phyloP scores from a whole-genome alignment of 2,797 vertebrate genomes.

The Rhinatrema bivittatum region DNA sequence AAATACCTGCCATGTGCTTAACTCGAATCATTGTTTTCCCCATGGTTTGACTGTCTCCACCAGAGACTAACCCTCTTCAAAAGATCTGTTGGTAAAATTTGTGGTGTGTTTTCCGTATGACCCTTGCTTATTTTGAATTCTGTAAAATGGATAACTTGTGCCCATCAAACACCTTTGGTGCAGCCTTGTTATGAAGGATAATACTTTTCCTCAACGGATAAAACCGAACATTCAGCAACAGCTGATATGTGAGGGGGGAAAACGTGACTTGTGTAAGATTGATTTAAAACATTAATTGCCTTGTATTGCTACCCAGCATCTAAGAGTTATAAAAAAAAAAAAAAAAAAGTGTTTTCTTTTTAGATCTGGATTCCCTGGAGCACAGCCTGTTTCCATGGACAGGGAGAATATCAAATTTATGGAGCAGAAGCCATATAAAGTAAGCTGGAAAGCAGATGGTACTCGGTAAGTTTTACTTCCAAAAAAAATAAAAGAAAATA shows the following conservation, averaged over 20 bases:
- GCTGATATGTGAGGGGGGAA: slow-evolving; percentile 13
- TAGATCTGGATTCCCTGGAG: slow-evolving; percentile 93
- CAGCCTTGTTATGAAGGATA: too few relatives aligned
- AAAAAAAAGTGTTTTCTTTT: slow-evolving; percentile 16
- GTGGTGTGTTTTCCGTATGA: too few relatives aligned
- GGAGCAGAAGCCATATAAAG: slow-evolving; percentile 92
- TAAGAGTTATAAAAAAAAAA: slow-evolving; percentile 24
- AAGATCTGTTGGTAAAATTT: too few relatives aligned
- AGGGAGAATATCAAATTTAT: slow-evolving; percentile 85
- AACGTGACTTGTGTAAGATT: slow-evolving; percentile 11
- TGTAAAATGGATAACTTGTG: too few relatives aligned
- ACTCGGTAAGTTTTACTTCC: slow-evolving; percentile 74
- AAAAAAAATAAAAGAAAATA: slow-evolving; percentile 17
- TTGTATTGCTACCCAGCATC: slow-evolving; percentile 14
- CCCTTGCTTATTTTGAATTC: too few relatives aligned
- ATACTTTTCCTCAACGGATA: background rate
- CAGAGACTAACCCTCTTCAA: too few relatives aligned
- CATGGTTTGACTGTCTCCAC: too few relatives aligned
- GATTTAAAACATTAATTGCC: slow-evolving; percentile 12
- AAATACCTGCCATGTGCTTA: too few relatives aligned
- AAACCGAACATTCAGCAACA: slow-evolving; percentile 14
- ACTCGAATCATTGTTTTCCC: too few relatives aligned
- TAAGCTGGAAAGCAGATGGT: slow-evolving; percentile 98
- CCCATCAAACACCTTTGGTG: too few relatives aligned
- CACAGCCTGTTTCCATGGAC: slow-evolving; percentile 97